Conservation (phyloP, 2,888 invertebrate species). For the Spatulosminthurus flaviceps region DNA sequence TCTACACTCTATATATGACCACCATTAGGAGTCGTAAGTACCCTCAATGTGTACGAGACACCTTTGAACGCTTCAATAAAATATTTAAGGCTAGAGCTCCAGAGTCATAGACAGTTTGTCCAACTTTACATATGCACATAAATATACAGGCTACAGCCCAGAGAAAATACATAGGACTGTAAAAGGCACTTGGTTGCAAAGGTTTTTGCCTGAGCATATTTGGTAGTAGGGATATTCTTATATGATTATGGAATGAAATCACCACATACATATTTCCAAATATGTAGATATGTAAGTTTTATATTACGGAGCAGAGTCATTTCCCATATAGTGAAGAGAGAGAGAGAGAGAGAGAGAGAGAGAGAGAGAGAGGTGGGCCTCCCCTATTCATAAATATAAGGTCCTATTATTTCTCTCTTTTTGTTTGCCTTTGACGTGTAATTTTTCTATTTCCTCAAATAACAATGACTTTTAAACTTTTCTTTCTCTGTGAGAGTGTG, state of each 20-base stretch:
- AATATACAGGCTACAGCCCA: not conserved
- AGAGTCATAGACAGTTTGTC: too few species aligned
- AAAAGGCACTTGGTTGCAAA: too few species aligned
- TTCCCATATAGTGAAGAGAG: constrained; percentile 37
- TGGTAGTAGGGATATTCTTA: not conserved
- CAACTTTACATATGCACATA: not conserved
- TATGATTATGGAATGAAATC: constrained; percentile 14
- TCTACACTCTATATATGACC: not conserved
- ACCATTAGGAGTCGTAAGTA: not conserved
- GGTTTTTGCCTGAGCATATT: too few species aligned
- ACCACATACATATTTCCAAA: too few species aligned
- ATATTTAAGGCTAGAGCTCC: not conserved
- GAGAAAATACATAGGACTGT: not conserved
- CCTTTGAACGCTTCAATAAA: constrained; percentile 1
- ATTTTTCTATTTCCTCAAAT: constrained; percentile 61
- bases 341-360: too few species aligned
- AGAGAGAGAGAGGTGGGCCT: constrained; percentile 43
- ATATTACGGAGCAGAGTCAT: not conserved
- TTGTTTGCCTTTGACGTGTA: constrained; percentile 61
- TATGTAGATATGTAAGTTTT: not conserved
- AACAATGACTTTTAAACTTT: constrained; percentile 61
- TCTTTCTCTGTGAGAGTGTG: constrained; percentile 39
- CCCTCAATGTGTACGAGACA: not conserved
- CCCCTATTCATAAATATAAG: constrained; percentile 55
- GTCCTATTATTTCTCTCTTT: constrained; percentile 56